phyloP scores from a whole-genome alignment of 2,797 vertebrate species.

The Novumbra hubbsi region DNA sequence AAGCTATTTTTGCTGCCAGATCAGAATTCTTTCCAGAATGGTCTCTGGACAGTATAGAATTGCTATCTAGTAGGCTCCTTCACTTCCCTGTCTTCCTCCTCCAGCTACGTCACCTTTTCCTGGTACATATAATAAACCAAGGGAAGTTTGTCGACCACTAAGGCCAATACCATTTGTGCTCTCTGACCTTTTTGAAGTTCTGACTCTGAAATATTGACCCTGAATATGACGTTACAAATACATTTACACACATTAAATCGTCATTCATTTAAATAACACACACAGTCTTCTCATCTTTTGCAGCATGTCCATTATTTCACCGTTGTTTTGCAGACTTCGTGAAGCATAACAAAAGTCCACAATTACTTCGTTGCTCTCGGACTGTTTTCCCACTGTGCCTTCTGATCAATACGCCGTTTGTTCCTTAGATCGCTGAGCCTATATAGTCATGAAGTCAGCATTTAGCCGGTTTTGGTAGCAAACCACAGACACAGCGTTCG shows the following conservation, averaged over 20 bases:
- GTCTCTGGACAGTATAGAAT: slow-evolving; percentile 31
- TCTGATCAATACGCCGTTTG: slow-evolving; percentile 52
- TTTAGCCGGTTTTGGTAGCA: slow-evolving; percentile 48
- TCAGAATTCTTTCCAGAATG: slow-evolving; percentile 61
- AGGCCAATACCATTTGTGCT: slow-evolving; percentile 52
- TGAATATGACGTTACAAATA: slow-evolving; percentile 6
- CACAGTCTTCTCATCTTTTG: slow-evolving; percentile 34
- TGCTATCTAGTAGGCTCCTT: slow-evolving; percentile 45
- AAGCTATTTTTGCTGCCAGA: slow-evolving; percentile 33
- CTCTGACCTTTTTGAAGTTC: slow-evolving; percentile 49
- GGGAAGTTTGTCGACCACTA: slow-evolving; percentile 48
- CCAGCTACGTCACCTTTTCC: not conserved
- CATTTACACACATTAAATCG: slow-evolving; percentile 23
- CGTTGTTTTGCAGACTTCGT: slow-evolving; percentile 12
- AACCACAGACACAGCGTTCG: slow-evolving; percentile 51
- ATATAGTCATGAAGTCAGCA: slow-evolving; percentile 39
- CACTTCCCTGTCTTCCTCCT: slow-evolving; percentile 18
- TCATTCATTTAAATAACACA: slow-evolving; percentile 37
- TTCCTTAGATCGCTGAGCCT: slow-evolving; percentile 52
- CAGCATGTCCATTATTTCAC: slow-evolving; percentile 30
- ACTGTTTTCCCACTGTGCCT: slow-evolving; percentile 28
- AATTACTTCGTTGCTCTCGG: slow-evolving; percentile 27
- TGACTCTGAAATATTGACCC: slow-evolving; percentile 30
- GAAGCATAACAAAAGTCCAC: slow-evolving; percentile 10
- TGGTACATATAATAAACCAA: slow-evolving; percentile 17